Conservation (phyloP, 2,888 invertebrate species). For the Perizoma flavofasciatum region DNA sequence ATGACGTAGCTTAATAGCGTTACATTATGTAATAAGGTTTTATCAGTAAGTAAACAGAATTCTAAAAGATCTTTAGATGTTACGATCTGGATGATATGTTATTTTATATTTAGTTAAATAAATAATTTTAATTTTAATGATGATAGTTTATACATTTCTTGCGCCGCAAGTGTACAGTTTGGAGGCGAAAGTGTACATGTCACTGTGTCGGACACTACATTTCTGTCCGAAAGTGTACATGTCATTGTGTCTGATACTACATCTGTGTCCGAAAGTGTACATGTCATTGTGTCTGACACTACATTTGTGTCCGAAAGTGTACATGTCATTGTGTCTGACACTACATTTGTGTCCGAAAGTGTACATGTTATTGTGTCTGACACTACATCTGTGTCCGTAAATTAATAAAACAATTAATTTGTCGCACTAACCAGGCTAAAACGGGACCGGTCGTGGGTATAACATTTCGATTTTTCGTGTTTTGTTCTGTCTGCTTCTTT, state of each 20-base stretch:
- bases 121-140: not conserved
- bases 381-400: conserved; percentile 45
- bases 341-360: too few species aligned
- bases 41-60: too few species aligned
- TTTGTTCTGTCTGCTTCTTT: conserved; percentile 68
- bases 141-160: conserved; percentile 20
- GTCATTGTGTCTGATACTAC: conserved; percentile 42
- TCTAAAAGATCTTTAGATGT: too few species aligned
- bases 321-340: too few species aligned
- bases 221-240: too few species aligned
- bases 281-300: conserved; percentile 42
- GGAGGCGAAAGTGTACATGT: conserved; percentile 53
- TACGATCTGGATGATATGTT: too few species aligned
- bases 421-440: conserved; percentile 56
- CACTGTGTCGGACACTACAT: conserved; percentile 42
- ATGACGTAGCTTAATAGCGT: too few species aligned
- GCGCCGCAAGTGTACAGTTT: conserved; percentile 41
- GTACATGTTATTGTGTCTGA: conserved; percentile 39
- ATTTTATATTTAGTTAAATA: too few species aligned
- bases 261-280: conserved; percentile 47
- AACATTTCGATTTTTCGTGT: conserved; percentile 48
- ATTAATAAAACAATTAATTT: conserved; percentile 36
- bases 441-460: conserved; percentile 52
- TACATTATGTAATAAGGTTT: too few species aligned
- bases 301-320: conserved; percentile 53